Conservation (phyloP, 2,113 vertebrate species). For the Plotosus lineatus region DNA sequence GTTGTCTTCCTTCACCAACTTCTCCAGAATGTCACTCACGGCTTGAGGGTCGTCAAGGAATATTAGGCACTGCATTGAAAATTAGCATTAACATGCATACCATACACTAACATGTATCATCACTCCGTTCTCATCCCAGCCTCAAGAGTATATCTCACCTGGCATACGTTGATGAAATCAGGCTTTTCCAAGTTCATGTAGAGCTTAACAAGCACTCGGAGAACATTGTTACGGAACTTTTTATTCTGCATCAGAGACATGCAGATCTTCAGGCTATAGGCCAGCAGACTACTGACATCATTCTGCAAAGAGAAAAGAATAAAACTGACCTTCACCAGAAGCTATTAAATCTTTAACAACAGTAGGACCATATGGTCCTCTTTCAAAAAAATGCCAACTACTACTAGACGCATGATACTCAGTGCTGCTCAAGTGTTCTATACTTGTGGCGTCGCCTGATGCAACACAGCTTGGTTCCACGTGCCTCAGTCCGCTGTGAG, state of each 20-base stretch:
- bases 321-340: background rate
- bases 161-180: conserved; percentile 98
- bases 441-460: no score
- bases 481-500: no score
- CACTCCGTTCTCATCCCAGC: background rate
- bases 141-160: conserved; percentile 73
- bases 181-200: conserved; percentile 99
- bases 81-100: background rate
- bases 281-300: conserved; percentile 92
- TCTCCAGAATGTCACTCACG: conserved; percentile 97
- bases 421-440: no score
- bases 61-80: conserved; percentile 85
- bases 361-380: no score
- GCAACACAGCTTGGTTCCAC: no score
- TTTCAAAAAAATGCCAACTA: no score
- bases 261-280: conserved; percentile 98
- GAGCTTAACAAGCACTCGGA: conserved; percentile 94
- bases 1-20: conserved; percentile 97
- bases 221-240: conserved; percentile 94
- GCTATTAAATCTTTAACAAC: no score
- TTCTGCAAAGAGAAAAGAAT: conserved; percentile 73
- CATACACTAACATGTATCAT: background rate
- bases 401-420: no score
- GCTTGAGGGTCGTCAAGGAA: conserved; percentile 98
- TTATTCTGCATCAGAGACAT: conserved; percentile 99